Conservation (phyloP, 2,113 vertebrate genomes). For the Peromyscus leucopus region DNA sequence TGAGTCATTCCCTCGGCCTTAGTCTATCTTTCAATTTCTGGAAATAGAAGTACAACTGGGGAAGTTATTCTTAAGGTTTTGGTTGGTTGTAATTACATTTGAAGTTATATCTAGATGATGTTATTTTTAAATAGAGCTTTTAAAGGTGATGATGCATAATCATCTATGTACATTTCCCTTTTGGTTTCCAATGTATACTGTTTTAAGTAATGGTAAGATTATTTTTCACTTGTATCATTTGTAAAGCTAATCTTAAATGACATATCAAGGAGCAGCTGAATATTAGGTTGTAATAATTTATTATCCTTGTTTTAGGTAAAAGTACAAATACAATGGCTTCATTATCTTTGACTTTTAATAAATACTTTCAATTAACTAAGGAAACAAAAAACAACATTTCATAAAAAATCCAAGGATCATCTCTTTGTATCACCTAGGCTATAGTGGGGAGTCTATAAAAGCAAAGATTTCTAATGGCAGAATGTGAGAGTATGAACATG, state of each 20-base stretch:
- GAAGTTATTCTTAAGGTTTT: conserved; percentile 1
- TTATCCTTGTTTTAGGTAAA: background rate
- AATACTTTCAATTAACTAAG: background rate
- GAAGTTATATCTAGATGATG: background rate
- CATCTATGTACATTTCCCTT: background rate
- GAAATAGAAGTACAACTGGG: background rate
- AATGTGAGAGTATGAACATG: background rate
- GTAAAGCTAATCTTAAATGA: background rate
- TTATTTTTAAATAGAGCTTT: background rate
- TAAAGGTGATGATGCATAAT: background rate
- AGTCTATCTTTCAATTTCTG: background rate
- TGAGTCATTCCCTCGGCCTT: background rate
- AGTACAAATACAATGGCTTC: background rate
- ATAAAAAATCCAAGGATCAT: background rate
- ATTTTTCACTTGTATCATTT: background rate
- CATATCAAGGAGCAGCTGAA: background rate
- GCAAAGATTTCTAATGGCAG: conserved; percentile 16
- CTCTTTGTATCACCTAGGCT: background rate
- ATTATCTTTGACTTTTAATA: conserved; percentile 34
- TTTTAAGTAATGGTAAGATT: background rate
- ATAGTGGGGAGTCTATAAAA: background rate
- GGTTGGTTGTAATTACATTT: background rate
- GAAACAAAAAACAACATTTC: background rate
- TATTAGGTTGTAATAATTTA: conserved; percentile 4
- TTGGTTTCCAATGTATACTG: background rate